phyloP scores from a whole-genome alignment of 2,888 invertebrate species.

The Eupithecia subumbrata region DNA sequence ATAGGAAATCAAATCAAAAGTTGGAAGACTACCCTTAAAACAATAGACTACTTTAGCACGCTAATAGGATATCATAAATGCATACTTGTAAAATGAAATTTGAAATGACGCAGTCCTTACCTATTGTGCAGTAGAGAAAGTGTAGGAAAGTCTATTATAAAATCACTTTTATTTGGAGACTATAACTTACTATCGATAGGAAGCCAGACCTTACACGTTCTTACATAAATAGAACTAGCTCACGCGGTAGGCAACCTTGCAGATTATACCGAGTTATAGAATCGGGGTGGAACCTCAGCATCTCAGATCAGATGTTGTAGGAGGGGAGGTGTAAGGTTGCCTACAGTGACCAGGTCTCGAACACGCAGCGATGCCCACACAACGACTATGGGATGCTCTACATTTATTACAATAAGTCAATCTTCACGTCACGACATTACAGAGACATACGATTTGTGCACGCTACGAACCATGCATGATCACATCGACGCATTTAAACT shows the following conservation, averaged over 20 bases:
- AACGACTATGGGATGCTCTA: conserved; percentile 74
- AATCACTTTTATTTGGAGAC: conserved; percentile 67
- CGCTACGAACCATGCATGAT: conserved; percentile 79
- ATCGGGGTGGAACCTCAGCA: not conserved
- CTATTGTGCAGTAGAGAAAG: conserved; percentile 66
- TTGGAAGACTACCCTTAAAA: conserved; percentile 76
- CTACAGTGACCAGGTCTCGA: not conserved
- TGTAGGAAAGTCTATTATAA: conserved; percentile 63
- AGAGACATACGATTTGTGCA: conserved; percentile 77
- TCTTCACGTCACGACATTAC: conserved; percentile 28
- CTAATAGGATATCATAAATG: conserved; percentile 55
- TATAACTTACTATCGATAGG: conserved; percentile 71
- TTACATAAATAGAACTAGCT: conserved; percentile 53
- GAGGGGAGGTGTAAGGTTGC: not conserved
- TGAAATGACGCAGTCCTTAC: conserved; percentile 54
- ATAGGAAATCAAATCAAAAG: conserved; percentile 61
- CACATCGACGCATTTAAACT: conserved; percentile 80
- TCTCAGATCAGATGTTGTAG: not conserved
- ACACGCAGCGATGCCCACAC: conserved; percentile 75
- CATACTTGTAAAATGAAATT: conserved; percentile 50
- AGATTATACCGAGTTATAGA: not conserved
- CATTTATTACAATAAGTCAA: conserved; percentile 35
- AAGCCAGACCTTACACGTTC: conserved; percentile 69
- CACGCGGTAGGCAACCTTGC: conserved; percentile 3
- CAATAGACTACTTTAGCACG: conserved; percentile 50